Base-by-base conservation (phyloP, 2,888 invertebrate genomes). In the Idaea aversata region DNA sequence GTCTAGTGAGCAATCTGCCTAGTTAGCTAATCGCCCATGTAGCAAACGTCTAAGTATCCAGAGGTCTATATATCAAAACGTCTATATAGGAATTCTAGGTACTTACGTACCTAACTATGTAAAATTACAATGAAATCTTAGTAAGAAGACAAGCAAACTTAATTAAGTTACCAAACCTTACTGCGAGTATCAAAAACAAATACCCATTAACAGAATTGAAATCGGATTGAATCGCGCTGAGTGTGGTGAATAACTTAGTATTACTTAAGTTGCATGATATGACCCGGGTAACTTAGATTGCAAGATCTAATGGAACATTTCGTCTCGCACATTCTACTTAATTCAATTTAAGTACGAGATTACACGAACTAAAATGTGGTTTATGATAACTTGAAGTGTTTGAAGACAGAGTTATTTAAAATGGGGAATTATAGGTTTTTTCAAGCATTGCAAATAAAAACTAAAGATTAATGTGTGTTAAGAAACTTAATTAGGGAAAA, bases 251-350 rank as follows among this genome's bases (percentile, higher is more conserved):
- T 59, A 25, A 60, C 62, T 63, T 15, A 65, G 67, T 63, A 65
- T 63, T 64, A 64, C 62, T 67, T 63, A 67, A 71, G 67, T 71
- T 67, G 38, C 66, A 63, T 47, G 61, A 67, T 66, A 65, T 70
- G 69, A 70, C 66, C 68, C 67, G 71, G 35, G 38, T 13, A 73
- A 73, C 66, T 73, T 72, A 70, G 73, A 73, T 73, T 73, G 68
- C 70, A 70, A 63, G 59, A 68, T 68, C 66, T 66, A 70, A 72
- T 66, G 63, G 68, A 66, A 59, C 38, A 47, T 47, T 47, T 47
- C 47, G 47, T 47, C 47, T 47, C 47, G 47, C 47, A 47, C 47
- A 47, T 10, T 47, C 47, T 7, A 10, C 13, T 7, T 70, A 70
- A 70, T 72, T 70, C 69, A 73, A 70, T 69, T 59, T 59, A 47